Evolutionary conservation across 2,797 vertebrate species (phyloP).

Genomic region (Phylloscopus collybita): DNA sequence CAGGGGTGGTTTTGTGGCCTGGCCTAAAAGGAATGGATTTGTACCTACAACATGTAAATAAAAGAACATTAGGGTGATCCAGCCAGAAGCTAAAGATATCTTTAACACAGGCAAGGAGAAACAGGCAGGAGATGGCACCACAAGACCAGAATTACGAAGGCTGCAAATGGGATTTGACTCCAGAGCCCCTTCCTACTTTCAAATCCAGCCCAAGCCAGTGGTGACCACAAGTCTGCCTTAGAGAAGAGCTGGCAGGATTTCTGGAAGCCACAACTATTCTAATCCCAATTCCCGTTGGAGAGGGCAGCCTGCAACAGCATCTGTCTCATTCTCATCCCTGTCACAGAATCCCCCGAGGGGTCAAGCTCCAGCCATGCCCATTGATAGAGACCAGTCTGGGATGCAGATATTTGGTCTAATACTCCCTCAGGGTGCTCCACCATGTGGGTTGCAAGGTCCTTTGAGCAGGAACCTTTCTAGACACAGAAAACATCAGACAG

Average conservation of each 20-base stretch:
- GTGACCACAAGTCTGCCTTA: background rate
- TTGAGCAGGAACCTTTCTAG: background rate
- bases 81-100: background rate
- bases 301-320: background rate
- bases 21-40: background rate
- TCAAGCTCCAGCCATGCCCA: background rate
- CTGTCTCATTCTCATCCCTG: background rate
- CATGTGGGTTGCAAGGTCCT: background rate
- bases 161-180: background rate
- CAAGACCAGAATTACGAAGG: background rate
- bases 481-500: background rate
- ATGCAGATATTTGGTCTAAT: background rate
- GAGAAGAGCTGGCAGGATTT: background rate
- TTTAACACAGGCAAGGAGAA: background rate
- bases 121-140: slow-evolving; percentile 59
- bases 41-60: background rate
- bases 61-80: background rate
- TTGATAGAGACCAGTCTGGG: background rate
- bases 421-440: background rate
- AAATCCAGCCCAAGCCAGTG: background rate
- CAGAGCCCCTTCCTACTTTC: background rate
- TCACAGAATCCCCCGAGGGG: background rate
- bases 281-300: background rate
- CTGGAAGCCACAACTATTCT: background rate
- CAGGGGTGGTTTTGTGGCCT: background rate